Evolutionary conservation across 2,888 invertebrate genomes (phyloP).

Genomic region (Allacma fusca): DNA sequence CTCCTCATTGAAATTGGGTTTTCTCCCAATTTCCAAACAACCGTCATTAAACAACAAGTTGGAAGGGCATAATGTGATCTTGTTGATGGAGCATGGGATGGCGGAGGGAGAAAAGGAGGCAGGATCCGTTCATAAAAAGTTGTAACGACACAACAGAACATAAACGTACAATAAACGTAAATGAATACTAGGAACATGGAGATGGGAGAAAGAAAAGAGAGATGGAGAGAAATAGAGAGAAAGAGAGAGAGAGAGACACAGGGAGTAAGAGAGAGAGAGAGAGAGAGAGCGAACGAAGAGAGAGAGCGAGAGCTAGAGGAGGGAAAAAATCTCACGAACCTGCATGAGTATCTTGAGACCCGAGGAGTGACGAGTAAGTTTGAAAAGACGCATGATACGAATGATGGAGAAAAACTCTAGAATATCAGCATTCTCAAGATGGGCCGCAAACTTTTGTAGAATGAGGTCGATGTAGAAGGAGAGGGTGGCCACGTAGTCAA

Average conservation of each 20-base stretch:
- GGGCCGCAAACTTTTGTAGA: slow-evolving; percentile 87
- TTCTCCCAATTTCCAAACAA: neutral
- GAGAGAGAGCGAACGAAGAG: neutral
- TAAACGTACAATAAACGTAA: slow-evolving; percentile 1
- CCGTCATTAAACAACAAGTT: too few species aligned
- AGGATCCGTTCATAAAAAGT: too few species aligned
- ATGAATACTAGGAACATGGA: neutral
- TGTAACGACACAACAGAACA: too few species aligned
- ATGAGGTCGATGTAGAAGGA: slow-evolving; percentile 97
- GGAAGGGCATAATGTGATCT: too few species aligned
- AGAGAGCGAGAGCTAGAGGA: neutral
- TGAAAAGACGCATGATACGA: slow-evolving; percentile 96
- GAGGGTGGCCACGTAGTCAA: slow-evolving; percentile 98
- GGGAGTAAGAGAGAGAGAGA: neutral
- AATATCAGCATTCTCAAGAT: slow-evolving; percentile 93
- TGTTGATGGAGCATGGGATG: too few species aligned
- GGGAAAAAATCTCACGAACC: slow-evolving; percentile 54
- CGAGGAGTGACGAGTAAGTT: slow-evolving; percentile 94
- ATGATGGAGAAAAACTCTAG: slow-evolving; percentile 98
- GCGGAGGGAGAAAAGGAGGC: too few species aligned
- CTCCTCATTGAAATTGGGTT: neutral
- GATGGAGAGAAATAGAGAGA: neutral
- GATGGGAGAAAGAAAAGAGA: slow-evolving; percentile 2
- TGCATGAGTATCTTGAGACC: slow-evolving; percentile 98
- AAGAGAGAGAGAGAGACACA: neutral